Percentiles rank a stretch among this genome's conserved stretches.
Conservation (phyloP, 2,888 invertebrate genomes). For the Clitarchus hookeri region DNA sequence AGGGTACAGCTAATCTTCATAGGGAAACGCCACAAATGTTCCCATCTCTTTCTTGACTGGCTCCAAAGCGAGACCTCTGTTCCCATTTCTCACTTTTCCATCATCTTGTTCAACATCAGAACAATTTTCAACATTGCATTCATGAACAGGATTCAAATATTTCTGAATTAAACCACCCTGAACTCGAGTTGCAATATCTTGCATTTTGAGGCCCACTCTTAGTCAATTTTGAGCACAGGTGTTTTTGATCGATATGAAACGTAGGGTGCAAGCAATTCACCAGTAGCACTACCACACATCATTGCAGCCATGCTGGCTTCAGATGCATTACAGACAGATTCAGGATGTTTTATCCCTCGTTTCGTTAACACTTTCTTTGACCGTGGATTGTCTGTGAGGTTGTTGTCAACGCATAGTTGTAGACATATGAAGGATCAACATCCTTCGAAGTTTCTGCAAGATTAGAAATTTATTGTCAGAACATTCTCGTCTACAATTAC, state of each 20-base stretch:
- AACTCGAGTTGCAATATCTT: background rate
- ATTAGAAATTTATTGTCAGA: background rate
- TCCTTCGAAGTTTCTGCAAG: background rate
- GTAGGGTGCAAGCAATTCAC: background rate
- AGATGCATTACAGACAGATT: background rate
- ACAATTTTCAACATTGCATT: background rate
- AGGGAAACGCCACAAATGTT: background rate
- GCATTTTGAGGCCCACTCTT: background rate
- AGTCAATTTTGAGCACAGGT: background rate
- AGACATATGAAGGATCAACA: background rate
- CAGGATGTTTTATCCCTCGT: constrained; percentile 16
- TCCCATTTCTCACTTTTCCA: background rate
- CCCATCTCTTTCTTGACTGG: background rate
- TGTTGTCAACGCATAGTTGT: background rate
- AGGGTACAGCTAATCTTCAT: background rate
- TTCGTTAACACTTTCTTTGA: constrained; percentile 21
- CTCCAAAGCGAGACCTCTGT: background rate
- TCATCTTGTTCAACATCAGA: background rate
- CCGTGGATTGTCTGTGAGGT: background rate
- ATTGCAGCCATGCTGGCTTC: background rate
- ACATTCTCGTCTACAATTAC: background rate
- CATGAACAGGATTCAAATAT: background rate
- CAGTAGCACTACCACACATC: background rate
- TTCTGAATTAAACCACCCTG: constrained; percentile 14
- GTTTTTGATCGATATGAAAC: background rate